A percentile compares a stretch with the other conserved stretches of the same genome.
Conservation (phyloP, 2,797 vertebrate genomes). For the Lophius americanus region DNA sequence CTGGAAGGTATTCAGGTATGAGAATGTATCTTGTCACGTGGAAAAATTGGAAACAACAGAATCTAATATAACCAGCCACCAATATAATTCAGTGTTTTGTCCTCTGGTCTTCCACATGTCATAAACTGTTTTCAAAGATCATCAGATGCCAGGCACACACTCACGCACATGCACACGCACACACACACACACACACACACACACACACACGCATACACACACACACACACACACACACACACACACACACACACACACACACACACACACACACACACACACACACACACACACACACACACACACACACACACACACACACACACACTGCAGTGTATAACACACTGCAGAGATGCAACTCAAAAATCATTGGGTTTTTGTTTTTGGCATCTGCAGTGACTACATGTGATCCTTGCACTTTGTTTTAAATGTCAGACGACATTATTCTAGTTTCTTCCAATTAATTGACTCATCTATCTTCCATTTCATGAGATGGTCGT, state of each 20-base stretch:
- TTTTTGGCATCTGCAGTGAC: slow-evolving; percentile 49
- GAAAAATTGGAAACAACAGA: slow-evolving; percentile 49
- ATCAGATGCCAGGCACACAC: slow-evolving; percentile 19
- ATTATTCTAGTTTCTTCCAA: slow-evolving; percentile 53
- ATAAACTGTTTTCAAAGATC: slow-evolving; percentile 60
- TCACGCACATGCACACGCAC: slow-evolving; percentile 12
- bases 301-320: slow-evolving; percentile 13
- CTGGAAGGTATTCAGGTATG: slow-evolving; percentile 49
- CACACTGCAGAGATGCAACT: slow-evolving; percentile 12
- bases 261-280: slow-evolving; percentile 21
- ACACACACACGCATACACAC: slow-evolving; percentile 20
- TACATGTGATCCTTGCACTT: slow-evolving; percentile 60
- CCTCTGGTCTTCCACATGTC: slow-evolving; percentile 56
- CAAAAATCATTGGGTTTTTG: slow-evolving; percentile 46
- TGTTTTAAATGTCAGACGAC: slow-evolving; percentile 62
- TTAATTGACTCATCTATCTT: slow-evolving; percentile 69
- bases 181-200: slow-evolving; percentile 19
- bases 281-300: slow-evolving; percentile 16
- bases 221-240: slow-evolving; percentile 14
- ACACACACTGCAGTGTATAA: slow-evolving; percentile 13
- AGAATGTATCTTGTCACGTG: slow-evolving; percentile 45
- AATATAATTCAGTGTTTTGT: slow-evolving; percentile 60
- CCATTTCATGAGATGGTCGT: slow-evolving; percentile 42
- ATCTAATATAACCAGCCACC: slow-evolving; percentile 63
- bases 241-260: slow-evolving; percentile 15